phyloP scores from a whole-genome alignment of 1,140 invertebrate genomes.

The Nylanderia fulva region DNA sequence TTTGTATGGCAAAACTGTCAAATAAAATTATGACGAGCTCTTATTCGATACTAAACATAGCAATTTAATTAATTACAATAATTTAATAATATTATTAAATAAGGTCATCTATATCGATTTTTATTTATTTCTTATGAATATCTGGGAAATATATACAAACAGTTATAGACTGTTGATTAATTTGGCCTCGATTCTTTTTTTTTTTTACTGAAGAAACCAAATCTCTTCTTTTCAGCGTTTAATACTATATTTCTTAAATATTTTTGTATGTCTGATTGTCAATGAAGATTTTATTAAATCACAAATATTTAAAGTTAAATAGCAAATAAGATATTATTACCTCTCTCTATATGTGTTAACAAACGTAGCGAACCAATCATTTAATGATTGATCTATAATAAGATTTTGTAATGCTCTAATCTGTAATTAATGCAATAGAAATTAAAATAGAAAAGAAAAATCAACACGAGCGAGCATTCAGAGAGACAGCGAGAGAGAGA shows the following conservation, averaged over 20 bases:
- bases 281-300: not conserved
- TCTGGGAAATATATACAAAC: not conserved
- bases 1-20: not conserved
- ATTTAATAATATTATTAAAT: not conserved
- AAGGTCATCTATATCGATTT: not conserved
- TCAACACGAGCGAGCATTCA: not conserved
- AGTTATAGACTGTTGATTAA: not conserved
- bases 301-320: not conserved
- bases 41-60: not conserved
- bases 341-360: not conserved
- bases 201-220: not conserved
- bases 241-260: not conserved
- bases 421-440: not conserved
- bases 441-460: not conserved
- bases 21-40: not conserved
- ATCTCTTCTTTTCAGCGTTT: not conserved
- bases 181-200: not conserved
- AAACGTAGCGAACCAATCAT: not conserved
- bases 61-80: not conserved
- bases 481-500: not conserved
- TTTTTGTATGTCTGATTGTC: not conserved
- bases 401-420: not conserved
- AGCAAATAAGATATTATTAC: not conserved
- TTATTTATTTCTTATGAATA: not conserved
- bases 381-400: not conserved